These are phyloP conservation scores for Macrobrachium nipponense DNA, from an alignment of 1,140 invertebrate species.

Conservation along the genomic window DNA sequence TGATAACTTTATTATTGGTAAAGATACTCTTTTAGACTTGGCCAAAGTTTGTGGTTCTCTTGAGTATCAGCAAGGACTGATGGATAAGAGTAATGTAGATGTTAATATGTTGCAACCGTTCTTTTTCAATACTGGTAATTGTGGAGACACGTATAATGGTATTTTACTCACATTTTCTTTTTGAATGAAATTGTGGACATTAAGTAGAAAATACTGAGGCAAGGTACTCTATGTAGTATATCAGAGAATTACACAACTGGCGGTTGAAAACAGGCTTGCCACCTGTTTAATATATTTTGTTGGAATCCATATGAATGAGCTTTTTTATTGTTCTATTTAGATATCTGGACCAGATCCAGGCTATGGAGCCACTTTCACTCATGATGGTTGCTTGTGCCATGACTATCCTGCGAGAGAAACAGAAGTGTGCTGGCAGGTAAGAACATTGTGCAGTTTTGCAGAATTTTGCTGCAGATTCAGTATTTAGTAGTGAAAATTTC, in stretches of 20 bases:
- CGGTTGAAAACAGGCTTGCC: background rate
- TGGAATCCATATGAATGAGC: background rate
- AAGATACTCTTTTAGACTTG: background rate
- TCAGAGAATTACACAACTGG: too few species aligned
- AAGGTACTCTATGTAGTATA: too few species aligned
- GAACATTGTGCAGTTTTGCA: background rate
- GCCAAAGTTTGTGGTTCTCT: background rate
- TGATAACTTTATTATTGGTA: background rate
- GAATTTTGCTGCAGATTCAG: background rate
- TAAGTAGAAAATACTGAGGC: too few species aligned
- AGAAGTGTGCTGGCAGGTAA: slow-evolving; percentile 23
- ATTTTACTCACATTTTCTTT: too few species aligned
- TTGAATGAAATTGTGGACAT: background rate
- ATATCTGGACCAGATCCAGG: slow-evolving; percentile 43
- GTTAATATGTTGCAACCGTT: too few species aligned
- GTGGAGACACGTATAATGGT: too few species aligned
- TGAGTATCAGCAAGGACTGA: too few species aligned
- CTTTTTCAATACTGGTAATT: too few species aligned
- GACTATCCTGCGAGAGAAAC: slow-evolving; percentile 40
- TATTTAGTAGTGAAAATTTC: background rate
- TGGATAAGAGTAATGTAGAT: too few species aligned
- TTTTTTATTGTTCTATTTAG: slow-evolving; percentile 1
- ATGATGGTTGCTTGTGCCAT: slow-evolving; percentile 43
- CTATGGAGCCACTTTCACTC: slow-evolving; percentile 40
- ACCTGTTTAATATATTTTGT: too few species aligned